Evolutionary conservation across 2,797 vertebrate species (phyloP).

Genomic region (Hafferia zeledoni): DNA sequence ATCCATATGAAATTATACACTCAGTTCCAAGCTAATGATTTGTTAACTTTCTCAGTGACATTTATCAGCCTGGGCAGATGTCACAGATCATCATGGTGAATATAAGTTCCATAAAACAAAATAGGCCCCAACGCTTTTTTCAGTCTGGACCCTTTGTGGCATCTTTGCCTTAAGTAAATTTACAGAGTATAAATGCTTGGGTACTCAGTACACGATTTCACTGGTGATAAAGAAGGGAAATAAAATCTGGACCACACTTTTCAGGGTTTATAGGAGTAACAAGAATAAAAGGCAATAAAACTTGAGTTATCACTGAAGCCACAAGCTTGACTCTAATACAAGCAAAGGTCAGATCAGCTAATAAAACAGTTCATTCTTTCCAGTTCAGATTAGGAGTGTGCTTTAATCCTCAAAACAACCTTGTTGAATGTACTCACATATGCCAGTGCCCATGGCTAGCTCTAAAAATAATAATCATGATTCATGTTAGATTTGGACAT

Average conservation of each 20-base stretch:
- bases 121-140: not conserved
- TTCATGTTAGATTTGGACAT: not conserved
- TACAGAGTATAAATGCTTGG: not conserved
- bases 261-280: conserved; percentile 11
- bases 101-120: not conserved
- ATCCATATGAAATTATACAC: not conserved
- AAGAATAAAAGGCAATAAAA: conserved; percentile 30
- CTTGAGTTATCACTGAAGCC: not conserved
- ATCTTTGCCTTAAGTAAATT: not conserved
- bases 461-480: conserved; percentile 19
- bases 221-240: not conserved
- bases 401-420: not conserved
- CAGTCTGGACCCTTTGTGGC: not conserved
- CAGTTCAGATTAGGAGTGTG: not conserved
- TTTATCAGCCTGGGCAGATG: not conserved
- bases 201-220: not conserved
- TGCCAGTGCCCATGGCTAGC: not conserved
- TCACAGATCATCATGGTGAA: not conserved
- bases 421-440: not conserved
- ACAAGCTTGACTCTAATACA: not conserved
- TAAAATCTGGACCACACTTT: not conserved
- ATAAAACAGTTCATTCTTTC: conserved; percentile 28
- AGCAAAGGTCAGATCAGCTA: conserved; percentile 10
- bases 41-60: not conserved
- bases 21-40: not conserved